phyloP scores from a whole-genome alignment of 2,888 invertebrate genomes.

The Selenia dentaria region DNA sequence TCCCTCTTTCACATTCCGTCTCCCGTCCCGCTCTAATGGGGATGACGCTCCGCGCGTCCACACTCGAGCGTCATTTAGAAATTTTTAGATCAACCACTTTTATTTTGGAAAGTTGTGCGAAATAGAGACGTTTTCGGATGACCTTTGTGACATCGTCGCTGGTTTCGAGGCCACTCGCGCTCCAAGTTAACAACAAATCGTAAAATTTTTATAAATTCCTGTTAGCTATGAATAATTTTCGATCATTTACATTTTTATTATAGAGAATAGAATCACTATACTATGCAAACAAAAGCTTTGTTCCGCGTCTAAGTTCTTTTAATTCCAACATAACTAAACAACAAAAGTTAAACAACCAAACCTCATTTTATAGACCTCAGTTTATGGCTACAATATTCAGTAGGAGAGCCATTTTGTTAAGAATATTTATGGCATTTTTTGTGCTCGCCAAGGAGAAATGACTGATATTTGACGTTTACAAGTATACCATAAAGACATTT shows the following conservation, averaged over 20 bases:
- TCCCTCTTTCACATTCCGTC: conserved; percentile 45
- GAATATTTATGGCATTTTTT: conserved; percentile 80
- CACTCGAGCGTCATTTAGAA: conserved; percentile 59
- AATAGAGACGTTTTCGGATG: conserved; percentile 35
- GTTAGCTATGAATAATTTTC: conserved; percentile 75
- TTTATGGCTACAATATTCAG: conserved; percentile 80
- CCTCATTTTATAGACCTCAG: conserved; percentile 75
- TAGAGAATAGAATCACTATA: conserved; percentile 56
- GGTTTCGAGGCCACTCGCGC: conserved; percentile 35
- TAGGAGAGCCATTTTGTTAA: conserved; percentile 80
- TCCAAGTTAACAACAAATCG: conserved; percentile 50
- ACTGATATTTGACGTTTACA: conserved; percentile 79
- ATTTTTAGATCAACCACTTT: conserved; percentile 53
- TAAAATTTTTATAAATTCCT: conserved; percentile 71
- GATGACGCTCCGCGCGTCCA: conserved; percentile 55
- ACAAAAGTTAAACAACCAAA: conserved; percentile 78
- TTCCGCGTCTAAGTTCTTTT: conserved; percentile 67
- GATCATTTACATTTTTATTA: conserved; percentile 76
- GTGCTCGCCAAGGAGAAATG: conserved; percentile 64
- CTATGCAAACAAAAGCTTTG: conserved; percentile 67
- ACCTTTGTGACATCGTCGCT: conserved; percentile 26
- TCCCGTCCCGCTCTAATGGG: conserved; percentile 56
- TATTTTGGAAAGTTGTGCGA: conserved; percentile 43
- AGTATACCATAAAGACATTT: conserved; percentile 78
- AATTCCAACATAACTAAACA: conserved; percentile 65